phyloP scores from a whole-genome alignment of 1,140 invertebrate genomes.

The Drosophila elegans region DNA sequence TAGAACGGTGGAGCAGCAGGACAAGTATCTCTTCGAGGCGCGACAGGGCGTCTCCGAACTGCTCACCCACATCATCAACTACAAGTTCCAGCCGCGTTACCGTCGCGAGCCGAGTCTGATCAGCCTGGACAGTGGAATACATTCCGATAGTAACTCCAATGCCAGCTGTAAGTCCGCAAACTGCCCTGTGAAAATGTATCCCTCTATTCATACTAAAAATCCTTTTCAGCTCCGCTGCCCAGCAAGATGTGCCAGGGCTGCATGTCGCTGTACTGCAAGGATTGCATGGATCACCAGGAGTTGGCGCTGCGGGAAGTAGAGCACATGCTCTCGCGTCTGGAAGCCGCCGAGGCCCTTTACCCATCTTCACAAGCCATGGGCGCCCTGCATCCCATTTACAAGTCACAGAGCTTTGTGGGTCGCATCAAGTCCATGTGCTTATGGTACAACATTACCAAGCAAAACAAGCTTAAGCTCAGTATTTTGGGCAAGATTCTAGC shows the following conservation, averaged over 20 bases:
- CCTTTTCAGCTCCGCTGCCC: conserved; percentile 61
- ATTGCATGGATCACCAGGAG: conserved; percentile 89
- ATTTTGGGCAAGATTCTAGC: conserved; percentile 91
- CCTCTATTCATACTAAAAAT: not conserved
- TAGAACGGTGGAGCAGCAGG: conserved; percentile 90
- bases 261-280: conserved; percentile 89
- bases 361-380: conserved; percentile 93
- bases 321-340: conserved; percentile 89
- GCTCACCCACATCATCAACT: conserved; percentile 91
- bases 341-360: conserved; percentile 92
- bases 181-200: accelerated
- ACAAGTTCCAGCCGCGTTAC: conserved; percentile 86
- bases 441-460: conserved; percentile 95
- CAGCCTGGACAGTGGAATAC: conserved; percentile 77
- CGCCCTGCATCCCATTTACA: conserved; percentile 90
- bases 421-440: conserved; percentile 92
- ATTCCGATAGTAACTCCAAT: conserved; percentile 76
- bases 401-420: conserved; percentile 88
- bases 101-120: conserved; percentile 55
- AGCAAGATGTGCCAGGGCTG: conserved; percentile 86
- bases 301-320: conserved; percentile 91
- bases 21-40: conserved; percentile 90
- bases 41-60: conserved; percentile 89
- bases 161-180: conserved; percentile 69
- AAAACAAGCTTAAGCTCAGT: conserved; percentile 92